These are phyloP conservation scores for Nasonia oneida DNA, from an alignment of 2,888 invertebrate genomes.

Conservation along the genomic window DNA sequence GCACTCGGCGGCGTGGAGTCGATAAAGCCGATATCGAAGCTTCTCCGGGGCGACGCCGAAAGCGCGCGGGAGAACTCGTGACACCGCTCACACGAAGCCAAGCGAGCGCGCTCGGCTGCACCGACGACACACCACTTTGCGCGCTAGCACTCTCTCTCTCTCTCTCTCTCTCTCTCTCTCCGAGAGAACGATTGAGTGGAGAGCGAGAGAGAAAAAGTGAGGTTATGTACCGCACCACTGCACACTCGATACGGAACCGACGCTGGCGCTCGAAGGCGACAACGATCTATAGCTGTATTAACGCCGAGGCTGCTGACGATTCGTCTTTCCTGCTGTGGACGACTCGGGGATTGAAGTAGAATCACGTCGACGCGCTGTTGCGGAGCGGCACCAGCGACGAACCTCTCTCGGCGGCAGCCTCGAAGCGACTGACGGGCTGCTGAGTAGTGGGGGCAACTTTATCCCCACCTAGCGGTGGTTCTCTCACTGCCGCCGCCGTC, in stretches of 20 bases:
- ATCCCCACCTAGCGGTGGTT: constrained; percentile 51
- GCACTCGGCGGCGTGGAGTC: neutral
- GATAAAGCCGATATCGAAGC: neutral
- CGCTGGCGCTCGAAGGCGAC: neutral
- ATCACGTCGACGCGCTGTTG: neutral
- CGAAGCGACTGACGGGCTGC: constrained; percentile 74
- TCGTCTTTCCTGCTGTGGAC: neutral
- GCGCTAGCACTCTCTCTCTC: neutral
- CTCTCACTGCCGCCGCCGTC: constrained; percentile 41
- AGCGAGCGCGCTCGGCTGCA: neutral
- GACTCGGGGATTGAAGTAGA: neutral
- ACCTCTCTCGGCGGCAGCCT: constrained; percentile 70
- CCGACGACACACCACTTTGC: constrained; percentile 16
- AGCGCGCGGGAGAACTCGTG: constrained; percentile 27
- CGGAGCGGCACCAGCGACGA: constrained; percentile 38
- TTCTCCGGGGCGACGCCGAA: neutral
- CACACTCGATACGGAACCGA: neutral
- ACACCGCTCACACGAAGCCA: constrained; percentile 1
- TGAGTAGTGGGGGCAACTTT: constrained; percentile 70
- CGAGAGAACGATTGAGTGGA: neutral
- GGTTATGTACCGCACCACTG: neutral
- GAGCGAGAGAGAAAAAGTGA: neutral
- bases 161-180: too few species aligned
- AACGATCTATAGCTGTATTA: neutral
- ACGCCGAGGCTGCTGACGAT: neutral